Base-by-base conservation (phyloP, 2,888 invertebrate genomes). In the Volucella zonaria region DNA sequence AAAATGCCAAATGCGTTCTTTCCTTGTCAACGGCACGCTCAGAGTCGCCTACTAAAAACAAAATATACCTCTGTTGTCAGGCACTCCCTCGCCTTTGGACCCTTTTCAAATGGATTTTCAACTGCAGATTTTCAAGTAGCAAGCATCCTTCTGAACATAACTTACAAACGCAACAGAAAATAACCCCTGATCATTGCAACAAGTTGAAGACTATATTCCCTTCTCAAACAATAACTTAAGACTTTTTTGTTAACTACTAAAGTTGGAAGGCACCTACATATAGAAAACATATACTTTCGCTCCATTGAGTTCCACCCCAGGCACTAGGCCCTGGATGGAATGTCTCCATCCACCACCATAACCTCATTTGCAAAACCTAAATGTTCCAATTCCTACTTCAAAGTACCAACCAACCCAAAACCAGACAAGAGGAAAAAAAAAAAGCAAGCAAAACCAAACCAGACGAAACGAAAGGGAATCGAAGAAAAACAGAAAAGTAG, bases 381-480 rank as follows among this genome's bases (percentile, higher is more conserved):
- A 54, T 56, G 77, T 62, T 75, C 49, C 62, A 58, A 75, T 75
- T 68, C 42, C 51, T 52, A 58, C 70, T 64, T 58, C 45, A 68
- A 62, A 52, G 64, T 43, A 58, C 14, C 40, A 31, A 38, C 18
- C 18, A 23, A 3, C 18, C 2, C 18, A 23, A 23, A 23, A 45
- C 64, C 81, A 81, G 81, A 81, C 81, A 61, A 31, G 47, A 42
- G 38, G 15, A 77, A 9, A 23, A 11, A 43, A 42, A 42, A 31
- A 15, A 3, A 31, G 23, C 9, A 12, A 54, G 12, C 14, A 38
- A 43, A 70, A 45, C 14, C 14, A 43, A 56, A 23, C 10, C 23
- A 11, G 42, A 42, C 11, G 38, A 54, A 73, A 12, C 31, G 38
- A 49, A 54, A 12, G 10, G n/a, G 18, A 31, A 47, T 47, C 15